These are phyloP conservation scores for Lysiphlebus fabarum DNA, from an alignment of 1,140 invertebrate genomes.

Conservation along the genomic window DNA sequence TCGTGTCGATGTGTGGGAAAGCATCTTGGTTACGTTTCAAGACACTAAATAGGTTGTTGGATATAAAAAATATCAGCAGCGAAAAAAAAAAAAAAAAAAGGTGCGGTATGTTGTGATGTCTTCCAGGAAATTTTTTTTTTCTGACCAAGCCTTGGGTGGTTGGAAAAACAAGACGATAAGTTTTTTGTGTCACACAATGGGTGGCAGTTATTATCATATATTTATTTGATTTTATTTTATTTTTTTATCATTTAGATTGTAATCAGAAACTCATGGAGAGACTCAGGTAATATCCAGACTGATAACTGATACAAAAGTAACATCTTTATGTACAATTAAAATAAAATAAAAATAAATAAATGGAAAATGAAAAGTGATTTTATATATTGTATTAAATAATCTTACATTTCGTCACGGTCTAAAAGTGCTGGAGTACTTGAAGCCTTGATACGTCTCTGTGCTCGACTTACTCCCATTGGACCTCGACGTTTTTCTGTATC, in stretches of 20 bases:
- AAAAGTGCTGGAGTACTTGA: constrained; percentile 58
- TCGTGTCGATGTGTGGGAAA: too few species aligned
- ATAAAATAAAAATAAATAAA: neutral
- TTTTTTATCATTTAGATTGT: constrained; percentile 2
- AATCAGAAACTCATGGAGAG: neutral
- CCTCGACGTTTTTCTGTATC: constrained; percentile 46
- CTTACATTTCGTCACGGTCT: constrained; percentile 50
- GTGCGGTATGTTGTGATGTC: too few species aligned
- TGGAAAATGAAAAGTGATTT: neutral
- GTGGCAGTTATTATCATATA: too few species aligned
- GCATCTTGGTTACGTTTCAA: too few species aligned
- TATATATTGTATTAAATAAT: constrained; percentile 23
- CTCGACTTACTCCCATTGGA: constrained; percentile 47
- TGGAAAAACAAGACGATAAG: too few species aligned
- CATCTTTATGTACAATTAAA: neutral
- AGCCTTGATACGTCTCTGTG: constrained; percentile 54
- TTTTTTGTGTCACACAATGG: too few species aligned
- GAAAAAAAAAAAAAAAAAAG: too few species aligned
- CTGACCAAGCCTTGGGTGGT: too few species aligned
- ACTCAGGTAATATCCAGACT: neutral
- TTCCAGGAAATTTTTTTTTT: too few species aligned
- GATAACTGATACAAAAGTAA: neutral
- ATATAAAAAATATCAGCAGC: too few species aligned
- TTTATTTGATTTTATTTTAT: neutral
- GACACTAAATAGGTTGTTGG: too few species aligned